phyloP scores from a whole-genome alignment of 2,113 vertebrate species.

The Phaethon lepturus region DNA sequence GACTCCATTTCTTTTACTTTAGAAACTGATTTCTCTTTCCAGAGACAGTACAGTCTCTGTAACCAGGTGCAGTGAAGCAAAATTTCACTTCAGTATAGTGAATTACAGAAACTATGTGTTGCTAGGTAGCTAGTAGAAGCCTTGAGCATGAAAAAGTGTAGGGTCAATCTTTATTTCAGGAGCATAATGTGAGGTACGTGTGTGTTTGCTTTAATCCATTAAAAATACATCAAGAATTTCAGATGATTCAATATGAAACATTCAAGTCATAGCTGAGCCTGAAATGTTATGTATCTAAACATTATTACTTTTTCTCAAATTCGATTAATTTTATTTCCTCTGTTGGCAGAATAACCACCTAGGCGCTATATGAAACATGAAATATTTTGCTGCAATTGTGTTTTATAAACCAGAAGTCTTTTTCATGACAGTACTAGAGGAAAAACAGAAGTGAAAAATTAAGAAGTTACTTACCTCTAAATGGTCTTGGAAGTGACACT shows the following conservation, averaged over 20 bases:
- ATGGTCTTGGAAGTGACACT: not conserved
- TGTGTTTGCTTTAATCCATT: slow-evolving; percentile 35
- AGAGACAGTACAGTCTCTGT: not conserved
- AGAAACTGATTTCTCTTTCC: not conserved
- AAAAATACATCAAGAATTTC: slow-evolving; percentile 42
- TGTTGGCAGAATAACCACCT: slow-evolving; percentile 20
- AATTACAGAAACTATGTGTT: not conserved
- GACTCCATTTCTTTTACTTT: not conserved
- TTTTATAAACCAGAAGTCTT: not conserved
- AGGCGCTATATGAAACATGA: slow-evolving; percentile 13
- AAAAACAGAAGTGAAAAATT: slow-evolving; percentile 20
- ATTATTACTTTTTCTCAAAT: slow-evolving; percentile 24
- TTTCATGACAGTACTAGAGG: not conserved
- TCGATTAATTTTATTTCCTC: slow-evolving; percentile 64
- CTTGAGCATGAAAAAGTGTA: not conserved
- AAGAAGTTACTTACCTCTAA: not conserved
- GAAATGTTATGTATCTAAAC: slow-evolving; percentile 53
- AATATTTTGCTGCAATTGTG: slow-evolving; percentile 13
- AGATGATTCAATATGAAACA: slow-evolving; percentile 36
- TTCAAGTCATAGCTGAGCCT: slow-evolving; percentile 31
- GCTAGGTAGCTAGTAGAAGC: not conserved
- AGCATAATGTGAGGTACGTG: not conserved
- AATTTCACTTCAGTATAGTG: not conserved
- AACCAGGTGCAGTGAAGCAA: not conserved
- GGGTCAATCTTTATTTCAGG: not conserved